A percentile compares a stretch with the other conserved stretches of the same genome.
Evolutionary conservation across 2,797 vertebrate genomes (phyloP).

Genomic region (Remorina albescens): DNA sequence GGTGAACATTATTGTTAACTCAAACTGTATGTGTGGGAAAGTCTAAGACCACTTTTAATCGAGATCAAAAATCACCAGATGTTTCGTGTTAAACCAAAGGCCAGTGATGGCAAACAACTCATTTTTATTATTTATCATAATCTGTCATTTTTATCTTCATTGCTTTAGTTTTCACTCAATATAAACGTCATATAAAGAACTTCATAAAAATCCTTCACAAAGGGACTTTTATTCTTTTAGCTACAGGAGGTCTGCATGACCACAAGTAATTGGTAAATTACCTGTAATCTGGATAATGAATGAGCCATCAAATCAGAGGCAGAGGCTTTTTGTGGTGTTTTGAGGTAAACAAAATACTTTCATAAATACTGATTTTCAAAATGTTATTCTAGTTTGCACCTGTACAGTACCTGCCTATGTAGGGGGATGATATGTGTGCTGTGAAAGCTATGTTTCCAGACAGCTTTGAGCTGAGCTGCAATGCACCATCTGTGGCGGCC

Average conservation of each 20-base stretch:
- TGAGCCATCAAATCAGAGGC: neutral
- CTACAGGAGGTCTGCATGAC: neutral
- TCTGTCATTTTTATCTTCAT: too few species aligned
- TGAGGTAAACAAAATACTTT: neutral
- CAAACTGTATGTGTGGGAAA: constrained; percentile 16
- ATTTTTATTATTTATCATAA: neutral
- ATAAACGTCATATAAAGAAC: neutral
- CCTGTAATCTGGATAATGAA: too few species aligned
- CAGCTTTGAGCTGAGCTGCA: constrained; percentile 76
- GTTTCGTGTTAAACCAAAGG: constrained; percentile 2
- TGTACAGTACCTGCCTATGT: constrained; percentile 43
- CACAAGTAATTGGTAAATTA: neutral
- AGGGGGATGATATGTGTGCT: constrained; percentile 52
- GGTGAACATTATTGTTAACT: constrained; percentile 17
- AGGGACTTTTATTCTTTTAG: too few species aligned
- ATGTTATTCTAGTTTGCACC: constrained; percentile 12
- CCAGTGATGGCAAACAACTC: constrained; percentile 9
- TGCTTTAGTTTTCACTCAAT: neutral
- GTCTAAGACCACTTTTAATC: constrained; percentile 22
- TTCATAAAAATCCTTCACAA: too few species aligned
- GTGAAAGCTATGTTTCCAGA: constrained; percentile 77
- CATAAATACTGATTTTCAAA: neutral
- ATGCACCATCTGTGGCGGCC: constrained; percentile 93
- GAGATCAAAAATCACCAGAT: neutral
- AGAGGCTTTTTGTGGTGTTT: neutral